A percentile compares a stretch with the other conserved stretches of the same genome.
These are phyloP conservation scores for Creontiades dilutus DNA, from an alignment of 2,888 invertebrate species.

Conservation along the genomic window DNA sequence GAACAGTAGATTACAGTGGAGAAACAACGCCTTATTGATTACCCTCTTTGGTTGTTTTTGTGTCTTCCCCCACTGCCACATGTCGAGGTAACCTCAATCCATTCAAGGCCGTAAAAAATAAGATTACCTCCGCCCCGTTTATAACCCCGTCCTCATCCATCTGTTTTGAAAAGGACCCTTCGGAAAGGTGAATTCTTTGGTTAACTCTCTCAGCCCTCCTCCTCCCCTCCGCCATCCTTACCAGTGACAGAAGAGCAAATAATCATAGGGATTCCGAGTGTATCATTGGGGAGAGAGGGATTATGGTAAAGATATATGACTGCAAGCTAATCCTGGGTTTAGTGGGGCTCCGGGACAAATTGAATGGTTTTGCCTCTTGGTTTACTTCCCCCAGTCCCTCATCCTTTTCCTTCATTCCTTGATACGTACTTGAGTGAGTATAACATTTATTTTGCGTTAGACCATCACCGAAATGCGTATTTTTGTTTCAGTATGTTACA, in stretches of 20 bases:
- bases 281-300: conserved; percentile 61
- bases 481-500: neutral
- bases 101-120: neutral
- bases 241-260: conserved; percentile 63
- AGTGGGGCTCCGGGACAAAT: conserved; percentile 56
- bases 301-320: conserved; percentile 67
- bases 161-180: conserved; percentile 30
- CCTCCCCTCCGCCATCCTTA: too few relatives aligned
- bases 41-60: too few relatives aligned
- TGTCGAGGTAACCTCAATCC: neutral
- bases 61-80: neutral
- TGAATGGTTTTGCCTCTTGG: conserved; percentile 63
- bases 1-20: too few relatives aligned
- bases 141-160: conserved; percentile 11
- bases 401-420: neutral
- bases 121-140: conserved; percentile 14
- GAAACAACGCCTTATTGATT: too few relatives aligned
- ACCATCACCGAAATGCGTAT: neutral
- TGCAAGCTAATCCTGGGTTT: conserved; percentile 59
- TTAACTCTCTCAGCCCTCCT: conserved; percentile 27
- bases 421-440: neutral
- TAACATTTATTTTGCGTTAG: neutral
- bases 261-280: conserved; percentile 65
- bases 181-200: conserved; percentile 45
- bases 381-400: conserved; percentile 41